phyloP scores from a whole-genome alignment of 2,113 vertebrate species.

The Genyomyrus donnyi region DNA sequence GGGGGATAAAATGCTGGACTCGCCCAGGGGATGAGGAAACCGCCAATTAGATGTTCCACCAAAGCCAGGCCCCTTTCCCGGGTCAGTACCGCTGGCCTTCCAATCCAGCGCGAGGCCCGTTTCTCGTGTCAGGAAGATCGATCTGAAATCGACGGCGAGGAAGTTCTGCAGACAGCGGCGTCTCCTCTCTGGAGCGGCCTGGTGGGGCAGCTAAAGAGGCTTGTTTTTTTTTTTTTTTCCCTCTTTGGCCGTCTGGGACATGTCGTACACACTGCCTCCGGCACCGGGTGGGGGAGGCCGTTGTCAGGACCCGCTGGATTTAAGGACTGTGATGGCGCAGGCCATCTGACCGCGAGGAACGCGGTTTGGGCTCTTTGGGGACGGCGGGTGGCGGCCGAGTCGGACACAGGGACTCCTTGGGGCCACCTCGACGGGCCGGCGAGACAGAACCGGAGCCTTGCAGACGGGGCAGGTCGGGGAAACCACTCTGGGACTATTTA shows the following conservation, averaged over 20 bases:
- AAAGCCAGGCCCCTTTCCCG: neutral
- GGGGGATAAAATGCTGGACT: neutral
- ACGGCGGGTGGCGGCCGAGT: neutral
- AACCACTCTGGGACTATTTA: constrained; percentile 39
- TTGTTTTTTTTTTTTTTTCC: neutral
- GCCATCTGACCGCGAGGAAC: neutral
- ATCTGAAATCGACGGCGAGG: constrained; percentile 32
- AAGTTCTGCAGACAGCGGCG: constrained; percentile 27
- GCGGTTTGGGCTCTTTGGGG: neutral
- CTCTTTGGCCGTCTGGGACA: neutral
- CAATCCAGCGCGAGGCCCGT: neutral
- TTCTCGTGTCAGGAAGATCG: constrained; percentile 28
- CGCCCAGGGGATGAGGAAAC: constrained; percentile 27
- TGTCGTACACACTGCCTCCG: neutral
- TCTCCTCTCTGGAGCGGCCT: constrained; percentile 20
- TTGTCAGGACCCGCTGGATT: neutral
- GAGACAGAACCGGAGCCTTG: neutral
- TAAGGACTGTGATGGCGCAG: neutral
- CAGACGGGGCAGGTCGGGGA: constrained; percentile 44
- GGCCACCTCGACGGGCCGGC: neutral
- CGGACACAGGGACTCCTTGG: neutral
- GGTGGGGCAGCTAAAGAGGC: neutral
- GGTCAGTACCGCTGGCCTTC: constrained; percentile 18
- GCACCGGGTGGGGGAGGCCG: neutral
- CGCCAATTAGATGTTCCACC: constrained; percentile 22